phyloP scores from a whole-genome alignment of 2,113 vertebrate genomes.

The Zosterops hypoxanthus region DNA sequence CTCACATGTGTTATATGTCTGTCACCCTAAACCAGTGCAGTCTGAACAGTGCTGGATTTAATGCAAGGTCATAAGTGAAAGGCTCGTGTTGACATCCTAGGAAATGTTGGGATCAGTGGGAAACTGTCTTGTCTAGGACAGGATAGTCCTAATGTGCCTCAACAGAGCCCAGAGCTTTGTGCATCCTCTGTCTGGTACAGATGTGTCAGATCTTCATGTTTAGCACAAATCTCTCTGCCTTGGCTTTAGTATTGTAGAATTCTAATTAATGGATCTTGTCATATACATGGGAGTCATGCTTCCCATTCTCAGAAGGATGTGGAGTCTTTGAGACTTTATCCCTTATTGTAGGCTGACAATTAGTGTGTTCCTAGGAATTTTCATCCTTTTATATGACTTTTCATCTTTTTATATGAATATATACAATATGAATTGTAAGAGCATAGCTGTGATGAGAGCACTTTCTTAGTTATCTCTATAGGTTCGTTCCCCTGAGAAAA shows the following conservation, averaged over 20 bases:
- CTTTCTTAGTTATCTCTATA: neutral
- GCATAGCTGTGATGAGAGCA: neutral
- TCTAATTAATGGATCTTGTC: neutral
- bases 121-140: neutral
- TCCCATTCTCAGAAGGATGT: neutral
- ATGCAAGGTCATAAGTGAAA: neutral
- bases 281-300: accelerated
- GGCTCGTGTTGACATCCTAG: neutral
- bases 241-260: neutral
- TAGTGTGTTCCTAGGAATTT: neutral
- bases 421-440: neutral
- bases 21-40: neutral
- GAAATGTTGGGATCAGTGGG: neutral
- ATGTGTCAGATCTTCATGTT: neutral
- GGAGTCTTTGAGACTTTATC: neutral
- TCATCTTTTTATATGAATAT: too few species aligned
- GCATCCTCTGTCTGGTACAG: neutral
- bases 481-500: neutral
- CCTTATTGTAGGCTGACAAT: neutral
- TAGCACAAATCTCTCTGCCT: neutral
- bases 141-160: accelerated
- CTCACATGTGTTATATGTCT: neutral
- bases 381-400: neutral
- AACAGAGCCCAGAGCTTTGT: neutral
- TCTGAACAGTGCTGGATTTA: neutral